Evolutionary conservation across 2,888 invertebrate species (phyloP).

Genomic region (Encarsia formosa): DNA sequence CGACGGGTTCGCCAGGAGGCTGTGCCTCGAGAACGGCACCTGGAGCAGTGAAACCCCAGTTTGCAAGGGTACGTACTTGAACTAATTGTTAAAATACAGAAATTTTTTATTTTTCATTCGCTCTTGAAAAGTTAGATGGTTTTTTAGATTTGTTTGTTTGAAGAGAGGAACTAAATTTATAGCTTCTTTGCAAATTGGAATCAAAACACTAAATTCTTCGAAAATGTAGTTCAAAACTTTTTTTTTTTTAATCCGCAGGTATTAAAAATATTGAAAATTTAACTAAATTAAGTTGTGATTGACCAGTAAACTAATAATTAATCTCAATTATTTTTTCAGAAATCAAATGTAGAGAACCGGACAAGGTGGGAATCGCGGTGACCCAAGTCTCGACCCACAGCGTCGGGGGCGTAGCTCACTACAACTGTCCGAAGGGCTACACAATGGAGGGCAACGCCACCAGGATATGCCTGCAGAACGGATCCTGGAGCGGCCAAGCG

Average conservation of each 20-base stretch:
- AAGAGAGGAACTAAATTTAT: too few relatives aligned
- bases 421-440: constrained; percentile 78
- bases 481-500: constrained; percentile 76
- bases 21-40: constrained; percentile 84
- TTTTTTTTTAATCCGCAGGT: too few relatives aligned
- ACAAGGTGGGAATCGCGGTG: constrained; percentile 55
- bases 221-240: too few relatives aligned
- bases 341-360: constrained; percentile 74
- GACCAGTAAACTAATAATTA: not conserved
- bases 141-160: too few relatives aligned
- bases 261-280: too few relatives aligned
- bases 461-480: constrained; percentile 69
- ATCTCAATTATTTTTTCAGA: constrained; percentile 52
- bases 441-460: constrained; percentile 75
- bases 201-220: too few relatives aligned
- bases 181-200: too few relatives aligned
- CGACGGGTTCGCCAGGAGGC: constrained; percentile 75
- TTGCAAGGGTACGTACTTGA: constrained; percentile 65
- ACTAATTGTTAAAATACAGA: too few relatives aligned
- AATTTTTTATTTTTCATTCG: constrained; percentile 13
- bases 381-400: constrained; percentile 62
- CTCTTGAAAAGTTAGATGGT: too few relatives aligned
- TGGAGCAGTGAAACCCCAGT: constrained; percentile 81
- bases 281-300: too few relatives aligned
- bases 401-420: constrained; percentile 76